Percentiles rank a stretch among this genome's conserved stretches.
Conservation (phyloP, 1,140 invertebrate genomes). For the Leucophenga varia region DNA sequence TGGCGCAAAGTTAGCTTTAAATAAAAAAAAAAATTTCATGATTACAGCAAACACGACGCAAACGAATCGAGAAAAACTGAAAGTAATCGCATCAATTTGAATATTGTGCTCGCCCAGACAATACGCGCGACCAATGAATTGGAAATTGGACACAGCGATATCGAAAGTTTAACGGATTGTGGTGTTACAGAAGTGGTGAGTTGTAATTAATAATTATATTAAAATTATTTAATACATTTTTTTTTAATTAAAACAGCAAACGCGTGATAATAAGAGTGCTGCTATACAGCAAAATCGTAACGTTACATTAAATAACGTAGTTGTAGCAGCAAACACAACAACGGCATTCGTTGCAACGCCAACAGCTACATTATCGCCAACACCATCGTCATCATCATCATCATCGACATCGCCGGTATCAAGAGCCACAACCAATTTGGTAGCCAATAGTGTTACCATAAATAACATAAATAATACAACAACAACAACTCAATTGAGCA, state of each 20-base stretch:
- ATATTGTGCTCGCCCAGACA: conserved; percentile 46
- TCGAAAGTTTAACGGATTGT: conserved; percentile 26
- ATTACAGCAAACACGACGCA: conserved; percentile 2
- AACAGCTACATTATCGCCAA: not conserved
- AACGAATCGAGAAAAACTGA: conserved; percentile 29
- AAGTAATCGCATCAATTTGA: conserved; percentile 49
- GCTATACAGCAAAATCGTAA: too few species aligned
- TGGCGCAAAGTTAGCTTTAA: too few species aligned
- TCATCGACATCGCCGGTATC: not conserved
- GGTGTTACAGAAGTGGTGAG: conserved; percentile 8
- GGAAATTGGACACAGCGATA: conserved; percentile 26
- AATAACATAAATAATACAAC: not conserved
- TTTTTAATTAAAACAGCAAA: too few species aligned
- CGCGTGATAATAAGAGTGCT: too few species aligned
- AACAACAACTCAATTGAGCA: conserved; percentile 10
- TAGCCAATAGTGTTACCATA: not conserved
- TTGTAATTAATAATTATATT: too few species aligned
- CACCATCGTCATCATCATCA: not conserved
- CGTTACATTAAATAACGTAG: too few species aligned
- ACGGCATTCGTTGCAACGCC: too few species aligned
- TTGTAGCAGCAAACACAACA: too few species aligned
- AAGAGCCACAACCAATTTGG: not conserved
- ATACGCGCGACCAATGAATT: conserved; percentile 42
- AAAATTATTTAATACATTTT: too few species aligned
- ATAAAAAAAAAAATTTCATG: too few species aligned